A percentile compares a stretch with the other conserved stretches of the same genome.
phyloP scores from a whole-genome alignment of 2,888 invertebrate genomes.

The Nomada ruficornis region DNA sequence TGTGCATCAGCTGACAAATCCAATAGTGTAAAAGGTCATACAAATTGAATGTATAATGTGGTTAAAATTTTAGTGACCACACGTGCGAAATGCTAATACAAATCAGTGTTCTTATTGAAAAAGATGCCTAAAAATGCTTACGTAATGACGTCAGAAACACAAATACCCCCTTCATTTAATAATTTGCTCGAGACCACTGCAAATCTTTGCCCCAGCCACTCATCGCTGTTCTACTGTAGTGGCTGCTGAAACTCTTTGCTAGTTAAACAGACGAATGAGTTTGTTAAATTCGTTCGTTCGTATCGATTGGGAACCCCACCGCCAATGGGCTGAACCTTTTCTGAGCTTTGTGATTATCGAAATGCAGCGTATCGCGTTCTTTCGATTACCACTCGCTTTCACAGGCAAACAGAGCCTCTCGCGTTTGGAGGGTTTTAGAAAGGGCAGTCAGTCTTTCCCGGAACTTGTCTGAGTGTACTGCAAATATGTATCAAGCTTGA shows the following conservation, averaged over 20 bases:
- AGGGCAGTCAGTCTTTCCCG: too few species aligned
- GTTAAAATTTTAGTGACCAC: too few species aligned
- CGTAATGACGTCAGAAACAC: too few species aligned
- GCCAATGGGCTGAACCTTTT: constrained; percentile 32
- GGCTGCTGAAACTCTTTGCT: constrained; percentile 34
- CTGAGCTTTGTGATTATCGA: constrained; percentile 24
- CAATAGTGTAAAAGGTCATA: too few species aligned
- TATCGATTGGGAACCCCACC: constrained; percentile 37
- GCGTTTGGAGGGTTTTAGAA: not conserved
- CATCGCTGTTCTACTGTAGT: constrained; percentile 17
- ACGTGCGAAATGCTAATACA: too few species aligned
- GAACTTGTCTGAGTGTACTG: constrained; percentile 1
- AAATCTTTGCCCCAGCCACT: constrained; percentile 58
- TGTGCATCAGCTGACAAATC: too few species aligned
- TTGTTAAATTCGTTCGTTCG: constrained; percentile 56
- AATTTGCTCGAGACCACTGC: constrained; percentile 57
- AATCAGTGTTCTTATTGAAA: too few species aligned
- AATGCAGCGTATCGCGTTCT: constrained; percentile 12
- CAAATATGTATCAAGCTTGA: not conserved
- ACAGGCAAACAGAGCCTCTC: constrained; percentile 1
- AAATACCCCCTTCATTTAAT: too few species aligned
- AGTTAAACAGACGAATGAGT: constrained; percentile 60
- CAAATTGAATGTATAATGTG: too few species aligned
- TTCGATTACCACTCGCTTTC: not conserved
- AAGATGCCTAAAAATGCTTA: too few species aligned